phyloP scores from a whole-genome alignment of 2,888 invertebrate genomes.

The Tetranychus truncatus region DNA sequence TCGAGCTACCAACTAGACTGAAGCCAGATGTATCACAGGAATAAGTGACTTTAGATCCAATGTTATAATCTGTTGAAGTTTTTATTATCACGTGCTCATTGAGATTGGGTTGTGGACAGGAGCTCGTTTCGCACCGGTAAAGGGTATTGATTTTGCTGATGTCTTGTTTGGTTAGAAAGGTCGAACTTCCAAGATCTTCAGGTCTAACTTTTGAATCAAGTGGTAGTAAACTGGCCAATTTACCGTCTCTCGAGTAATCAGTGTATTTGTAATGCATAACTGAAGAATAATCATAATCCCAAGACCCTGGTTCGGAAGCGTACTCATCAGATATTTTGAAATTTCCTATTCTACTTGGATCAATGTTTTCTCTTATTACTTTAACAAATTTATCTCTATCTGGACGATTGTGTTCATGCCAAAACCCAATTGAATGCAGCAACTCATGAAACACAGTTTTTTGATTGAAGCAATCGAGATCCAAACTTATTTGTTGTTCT shows the following conservation, averaged over 20 bases:
- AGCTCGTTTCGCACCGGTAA: conserved; percentile 6
- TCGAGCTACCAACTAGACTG: conserved; percentile 10
- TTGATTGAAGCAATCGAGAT: conserved; percentile 13
- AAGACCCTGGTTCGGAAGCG: not conserved
- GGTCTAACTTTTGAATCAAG: not conserved
- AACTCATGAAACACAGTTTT: conserved; percentile 19
- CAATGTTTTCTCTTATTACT: conserved; percentile 16
- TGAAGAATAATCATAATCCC: conserved; percentile 22
- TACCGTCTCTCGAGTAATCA: conserved; percentile 10
- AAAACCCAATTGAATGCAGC: conserved; percentile 20
- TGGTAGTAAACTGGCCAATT: not conserved
- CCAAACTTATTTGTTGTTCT: conserved; percentile 16
- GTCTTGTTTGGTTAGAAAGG: not conserved
- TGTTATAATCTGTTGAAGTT: not conserved
- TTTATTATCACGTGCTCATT: not conserved
- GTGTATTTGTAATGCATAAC: conserved; percentile 22
- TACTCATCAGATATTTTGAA: not conserved
- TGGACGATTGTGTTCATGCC: conserved; percentile 21
- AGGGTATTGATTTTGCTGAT: conserved; percentile 13
- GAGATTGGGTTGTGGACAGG: conserved; percentile 8
- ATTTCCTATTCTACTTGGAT: not conserved
- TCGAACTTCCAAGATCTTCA: conserved; percentile 12
- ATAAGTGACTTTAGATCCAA: conserved; percentile 9
- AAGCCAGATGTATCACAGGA: conserved; percentile 5
- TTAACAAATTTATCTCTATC: conserved; percentile 20